phyloP scores from a whole-genome alignment of 2,113 vertebrate species.

The Crotalus helleri region DNA sequence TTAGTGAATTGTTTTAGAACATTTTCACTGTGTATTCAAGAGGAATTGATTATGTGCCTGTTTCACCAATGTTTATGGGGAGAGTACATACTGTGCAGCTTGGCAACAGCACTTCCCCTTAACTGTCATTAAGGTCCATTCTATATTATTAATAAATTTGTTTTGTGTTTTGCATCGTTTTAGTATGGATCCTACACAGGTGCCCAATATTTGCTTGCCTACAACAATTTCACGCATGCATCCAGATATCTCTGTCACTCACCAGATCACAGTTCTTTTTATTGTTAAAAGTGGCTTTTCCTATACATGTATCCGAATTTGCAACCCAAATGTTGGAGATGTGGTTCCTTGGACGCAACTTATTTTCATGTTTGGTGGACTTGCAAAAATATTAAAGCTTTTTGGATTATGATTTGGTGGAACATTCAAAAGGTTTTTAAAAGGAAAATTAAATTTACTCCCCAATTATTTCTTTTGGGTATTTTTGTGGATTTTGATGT shows the following conservation, averaged over 20 bases:
- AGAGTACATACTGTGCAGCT: background rate
- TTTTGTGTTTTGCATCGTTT: background rate
- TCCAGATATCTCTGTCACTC: background rate
- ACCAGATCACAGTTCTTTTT: background rate
- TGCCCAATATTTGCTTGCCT: background rate
- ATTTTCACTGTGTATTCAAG: conserved; percentile 40
- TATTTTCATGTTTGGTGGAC: no score
- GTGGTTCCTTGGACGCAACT: no score
- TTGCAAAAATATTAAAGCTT: no score
- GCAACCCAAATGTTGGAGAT: no score
- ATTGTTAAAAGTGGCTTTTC: background rate
- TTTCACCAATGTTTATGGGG: conserved; percentile 24
- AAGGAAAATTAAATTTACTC: no score
- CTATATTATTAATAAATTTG: background rate
- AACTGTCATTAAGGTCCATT: background rate
- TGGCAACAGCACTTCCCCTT: background rate
- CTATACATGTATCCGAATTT: background rate
- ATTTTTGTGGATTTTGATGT: no score
- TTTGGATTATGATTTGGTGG: no score
- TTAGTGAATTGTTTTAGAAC: conserved; percentile 49
- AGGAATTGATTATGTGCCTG: conserved; percentile 39
- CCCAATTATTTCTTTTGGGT: no score
- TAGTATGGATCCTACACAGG: background rate
- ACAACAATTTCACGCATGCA: background rate
- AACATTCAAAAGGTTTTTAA: no score